Percentiles rank a stretch among this genome's conserved stretches.
phyloP scores from a whole-genome alignment of 2,113 vertebrate species.

The Eublepharis macularius region DNA sequence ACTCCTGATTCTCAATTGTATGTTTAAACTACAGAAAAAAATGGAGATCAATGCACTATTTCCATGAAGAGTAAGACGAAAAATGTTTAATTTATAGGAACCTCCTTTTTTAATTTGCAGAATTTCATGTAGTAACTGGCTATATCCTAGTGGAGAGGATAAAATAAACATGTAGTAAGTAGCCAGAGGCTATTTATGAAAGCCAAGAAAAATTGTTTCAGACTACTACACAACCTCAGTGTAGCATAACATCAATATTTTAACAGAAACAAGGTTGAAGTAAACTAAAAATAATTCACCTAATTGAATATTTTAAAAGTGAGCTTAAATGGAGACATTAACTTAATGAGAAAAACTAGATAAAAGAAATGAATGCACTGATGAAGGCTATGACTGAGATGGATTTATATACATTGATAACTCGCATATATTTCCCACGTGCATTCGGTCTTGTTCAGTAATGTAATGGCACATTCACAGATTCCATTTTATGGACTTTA shows the following conservation, averaged over 20 bases:
- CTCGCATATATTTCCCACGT: neutral
- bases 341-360: neutral
- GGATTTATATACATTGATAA: neutral
- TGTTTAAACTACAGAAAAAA: neutral
- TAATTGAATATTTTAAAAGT: neutral
- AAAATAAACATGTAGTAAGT: conserved; percentile 39
- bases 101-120: conserved; percentile 3
- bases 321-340: neutral
- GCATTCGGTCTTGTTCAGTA: conserved; percentile 9
- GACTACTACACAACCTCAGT: conserved; percentile 50
- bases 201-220: conserved; percentile 43
- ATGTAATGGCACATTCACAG: neutral
- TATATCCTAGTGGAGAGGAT: conserved; percentile 12
- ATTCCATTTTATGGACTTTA: neutral
- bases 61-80: conserved; percentile 10
- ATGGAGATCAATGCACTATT: neutral
- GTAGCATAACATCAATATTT: conserved; percentile 12
- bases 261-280: neutral
- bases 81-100: neutral
- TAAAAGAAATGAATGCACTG: neutral
- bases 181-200: conserved; percentile 48
- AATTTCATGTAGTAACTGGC: conserved; percentile 19
- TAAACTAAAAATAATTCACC: neutral
- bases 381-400: neutral
- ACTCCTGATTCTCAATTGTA: neutral